Evolutionary conservation across 2,113 vertebrate genomes (phyloP).

Genomic region (Ardeotis arabs): DNA sequence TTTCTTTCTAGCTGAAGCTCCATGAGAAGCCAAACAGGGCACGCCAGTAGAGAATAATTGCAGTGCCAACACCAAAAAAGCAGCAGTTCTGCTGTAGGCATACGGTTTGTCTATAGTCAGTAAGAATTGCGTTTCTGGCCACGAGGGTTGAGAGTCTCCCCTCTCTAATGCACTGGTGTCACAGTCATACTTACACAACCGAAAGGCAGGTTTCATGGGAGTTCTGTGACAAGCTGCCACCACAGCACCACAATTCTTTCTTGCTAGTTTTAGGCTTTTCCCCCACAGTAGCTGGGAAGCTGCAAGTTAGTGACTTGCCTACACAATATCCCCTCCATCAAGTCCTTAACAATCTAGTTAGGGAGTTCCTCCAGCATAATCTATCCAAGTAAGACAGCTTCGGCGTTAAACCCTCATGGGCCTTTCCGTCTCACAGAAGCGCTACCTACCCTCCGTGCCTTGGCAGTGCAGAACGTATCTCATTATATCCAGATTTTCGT

Average conservation of each 20-base stretch:
- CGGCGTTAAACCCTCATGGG: background rate
- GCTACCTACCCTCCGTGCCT: conserved; percentile 87
- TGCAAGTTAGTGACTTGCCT: background rate
- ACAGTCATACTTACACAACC: background rate
- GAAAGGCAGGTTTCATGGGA: too few relatives aligned
- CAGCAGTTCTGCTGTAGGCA: background rate
- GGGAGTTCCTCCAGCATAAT: background rate
- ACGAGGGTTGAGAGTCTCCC: background rate
- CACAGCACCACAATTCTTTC: background rate
- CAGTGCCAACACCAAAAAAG: background rate
- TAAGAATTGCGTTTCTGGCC: background rate
- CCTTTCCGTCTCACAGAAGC: background rate
- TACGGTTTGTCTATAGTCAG: background rate
- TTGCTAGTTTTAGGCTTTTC: background rate
- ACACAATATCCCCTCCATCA: background rate
- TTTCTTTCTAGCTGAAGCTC: background rate
- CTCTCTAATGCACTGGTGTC: background rate
- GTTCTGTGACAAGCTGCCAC: background rate
- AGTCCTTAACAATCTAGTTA: background rate
- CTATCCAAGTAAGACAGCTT: background rate
- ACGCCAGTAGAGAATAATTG: background rate
- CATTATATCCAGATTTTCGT: conserved; percentile 99
- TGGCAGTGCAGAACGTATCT: conserved; percentile 97
- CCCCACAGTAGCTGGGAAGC: background rate
- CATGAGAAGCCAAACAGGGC: background rate